Percentiles rank a stretch among this genome's conserved stretches.
These are phyloP conservation scores for Psix sp. DNA, from an alignment of 1,140 invertebrate genomes.

Conservation along the genomic window DNA sequence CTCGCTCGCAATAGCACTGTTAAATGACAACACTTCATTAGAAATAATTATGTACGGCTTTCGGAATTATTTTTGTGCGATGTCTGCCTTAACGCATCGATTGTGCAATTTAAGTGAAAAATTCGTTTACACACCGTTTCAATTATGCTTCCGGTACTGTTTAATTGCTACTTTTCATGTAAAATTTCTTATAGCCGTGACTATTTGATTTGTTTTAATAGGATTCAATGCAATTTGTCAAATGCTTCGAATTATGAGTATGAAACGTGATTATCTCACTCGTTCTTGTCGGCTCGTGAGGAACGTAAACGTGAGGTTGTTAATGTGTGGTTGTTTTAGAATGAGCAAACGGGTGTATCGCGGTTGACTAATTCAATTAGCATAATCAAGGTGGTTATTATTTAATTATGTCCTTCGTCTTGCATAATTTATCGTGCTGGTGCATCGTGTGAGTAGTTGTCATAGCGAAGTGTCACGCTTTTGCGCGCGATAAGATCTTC, in stretches of 20 bases:
- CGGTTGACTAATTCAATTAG: conserved; percentile 37
- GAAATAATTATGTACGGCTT: conserved; percentile 71
- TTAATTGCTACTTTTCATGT: too few relatives aligned
- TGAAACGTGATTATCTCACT: too few relatives aligned
- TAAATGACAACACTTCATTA: conserved; percentile 75
- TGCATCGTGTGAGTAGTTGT: conserved; percentile 23
- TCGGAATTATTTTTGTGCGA: conserved; percentile 23
- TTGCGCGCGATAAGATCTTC: conserved; percentile 36
- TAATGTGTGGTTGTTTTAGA: too few relatives aligned
- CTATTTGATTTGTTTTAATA: too few relatives aligned
- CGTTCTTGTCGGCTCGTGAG: neutral
- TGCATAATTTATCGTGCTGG: conserved; percentile 33
- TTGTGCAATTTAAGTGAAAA: conserved; percentile 17
- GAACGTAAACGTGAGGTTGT: conserved; percentile 1
- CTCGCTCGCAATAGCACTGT: conserved; percentile 70
- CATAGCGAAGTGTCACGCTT: conserved; percentile 26
- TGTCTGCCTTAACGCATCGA: conserved; percentile 9
- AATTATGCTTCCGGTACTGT: too few relatives aligned
- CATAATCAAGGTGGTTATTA: conserved; percentile 45
- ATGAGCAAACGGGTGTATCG: neutral
- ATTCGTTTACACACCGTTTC: too few relatives aligned
- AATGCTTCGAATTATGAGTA: too few relatives aligned
- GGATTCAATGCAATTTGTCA: too few relatives aligned
- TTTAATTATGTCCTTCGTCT: conserved; percentile 40
- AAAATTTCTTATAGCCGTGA: too few relatives aligned